These are phyloP conservation scores for Gorilla gorilla DNA, from an alignment of 2,113 vertebrate genomes.

Conservation along the genomic window DNA sequence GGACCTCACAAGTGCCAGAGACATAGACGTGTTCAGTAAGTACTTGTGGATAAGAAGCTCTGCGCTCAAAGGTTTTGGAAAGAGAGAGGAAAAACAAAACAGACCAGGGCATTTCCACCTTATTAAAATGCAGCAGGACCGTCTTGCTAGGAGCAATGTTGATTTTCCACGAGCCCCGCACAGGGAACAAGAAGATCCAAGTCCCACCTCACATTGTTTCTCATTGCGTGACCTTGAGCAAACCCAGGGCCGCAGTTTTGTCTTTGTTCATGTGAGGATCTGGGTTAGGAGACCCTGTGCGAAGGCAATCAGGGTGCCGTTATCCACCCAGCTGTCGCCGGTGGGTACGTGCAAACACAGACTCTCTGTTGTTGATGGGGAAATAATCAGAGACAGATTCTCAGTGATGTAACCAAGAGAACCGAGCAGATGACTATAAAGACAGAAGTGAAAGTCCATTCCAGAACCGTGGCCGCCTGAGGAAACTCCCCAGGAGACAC, in stretches of 20 bases:
- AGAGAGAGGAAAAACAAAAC: not conserved
- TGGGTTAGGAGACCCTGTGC: not conserved
- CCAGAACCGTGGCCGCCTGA: not conserved
- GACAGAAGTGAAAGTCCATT: conserved; percentile 62
- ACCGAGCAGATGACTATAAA: not conserved
- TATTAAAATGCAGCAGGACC: not conserved
- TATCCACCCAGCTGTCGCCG: not conserved
- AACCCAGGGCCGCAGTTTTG: not conserved
- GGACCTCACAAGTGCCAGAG: not conserved
- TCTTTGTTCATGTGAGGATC: not conserved
- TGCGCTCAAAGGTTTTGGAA: not conserved
- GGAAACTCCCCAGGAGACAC: conserved; percentile 31
- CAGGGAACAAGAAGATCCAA: not conserved
- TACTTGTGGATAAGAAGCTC: not conserved
- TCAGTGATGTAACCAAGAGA: conserved; percentile 31
- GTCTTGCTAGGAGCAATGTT: not conserved
- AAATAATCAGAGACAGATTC: conserved; percentile 36
- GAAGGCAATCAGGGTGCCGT: not conserved
- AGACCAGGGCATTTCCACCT: not conserved
- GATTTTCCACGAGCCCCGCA: not conserved
- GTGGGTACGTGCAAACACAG: not conserved
- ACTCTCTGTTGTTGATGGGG: not conserved
- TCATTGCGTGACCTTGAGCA: not conserved
- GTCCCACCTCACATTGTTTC: not conserved
- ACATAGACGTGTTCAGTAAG: not conserved